Conservation (phyloP, 2,797 vertebrate genomes). For the Enteromius afrohamiltoni region DNA sequence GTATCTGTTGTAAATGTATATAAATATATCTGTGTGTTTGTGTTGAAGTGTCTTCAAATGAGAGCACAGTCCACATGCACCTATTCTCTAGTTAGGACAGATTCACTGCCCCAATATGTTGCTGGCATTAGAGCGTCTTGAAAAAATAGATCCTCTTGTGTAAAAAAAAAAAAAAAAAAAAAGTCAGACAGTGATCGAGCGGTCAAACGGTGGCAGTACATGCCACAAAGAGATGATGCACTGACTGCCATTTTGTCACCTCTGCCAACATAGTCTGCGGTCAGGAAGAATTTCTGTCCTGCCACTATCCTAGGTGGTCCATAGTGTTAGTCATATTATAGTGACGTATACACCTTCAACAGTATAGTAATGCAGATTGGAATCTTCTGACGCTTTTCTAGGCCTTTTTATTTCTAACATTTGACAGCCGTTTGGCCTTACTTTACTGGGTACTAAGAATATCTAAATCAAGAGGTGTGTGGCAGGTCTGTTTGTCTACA, state of each 20-base stretch:
- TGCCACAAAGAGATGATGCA: slow-evolving; percentile 44
- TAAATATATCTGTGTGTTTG: neutral
- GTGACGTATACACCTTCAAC: slow-evolving; percentile 36
- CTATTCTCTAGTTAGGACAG: slow-evolving; percentile 34
- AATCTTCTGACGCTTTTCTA: slow-evolving; percentile 41
- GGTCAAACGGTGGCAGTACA: slow-evolving; percentile 36
- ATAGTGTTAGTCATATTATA: slow-evolving; percentile 10
- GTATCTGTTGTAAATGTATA: neutral
- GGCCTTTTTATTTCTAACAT: slow-evolving; percentile 31
- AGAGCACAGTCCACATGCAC: slow-evolving; percentile 2
- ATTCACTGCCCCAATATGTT: slow-evolving; percentile 33
- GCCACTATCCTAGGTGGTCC: slow-evolving; percentile 22
- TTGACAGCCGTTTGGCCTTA: slow-evolving; percentile 36
- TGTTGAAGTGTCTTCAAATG: slow-evolving; percentile 7
- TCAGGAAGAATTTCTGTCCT: slow-evolving; percentile 44
- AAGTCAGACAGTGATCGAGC: neutral
- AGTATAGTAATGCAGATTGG: slow-evolving; percentile 28
- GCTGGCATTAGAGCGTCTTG: slow-evolving; percentile 38
- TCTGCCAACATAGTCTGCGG: slow-evolving; percentile 42
- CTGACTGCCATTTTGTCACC: slow-evolving; percentile 53
- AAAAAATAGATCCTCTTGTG: slow-evolving; percentile 40
- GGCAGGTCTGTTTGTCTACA: slow-evolving; percentile 40
- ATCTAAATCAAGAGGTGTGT: slow-evolving; percentile 53
- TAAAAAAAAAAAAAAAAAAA: slow-evolving; percentile 25
- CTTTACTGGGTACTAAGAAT: slow-evolving; percentile 45